Conservation (phyloP, 2,113 vertebrate species). For the Prolemur simus region DNA sequence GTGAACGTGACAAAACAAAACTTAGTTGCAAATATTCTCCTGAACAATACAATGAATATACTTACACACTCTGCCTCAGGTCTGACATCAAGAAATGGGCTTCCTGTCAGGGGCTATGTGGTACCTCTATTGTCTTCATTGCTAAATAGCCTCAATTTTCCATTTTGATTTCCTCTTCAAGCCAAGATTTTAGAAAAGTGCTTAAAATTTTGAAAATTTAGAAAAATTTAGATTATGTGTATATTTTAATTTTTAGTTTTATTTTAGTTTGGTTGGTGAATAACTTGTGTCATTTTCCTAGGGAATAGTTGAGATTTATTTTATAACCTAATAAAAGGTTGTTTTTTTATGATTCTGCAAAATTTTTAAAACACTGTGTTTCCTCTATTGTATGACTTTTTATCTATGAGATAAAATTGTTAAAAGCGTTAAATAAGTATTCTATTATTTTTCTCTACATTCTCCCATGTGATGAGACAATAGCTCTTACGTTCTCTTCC, state of each 20-base stretch:
- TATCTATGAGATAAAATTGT: not conserved
- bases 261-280: not conserved
- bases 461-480: not conserved
- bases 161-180: not conserved
- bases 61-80: not conserved
- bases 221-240: not conserved
- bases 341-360: not conserved
- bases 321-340: not conserved
- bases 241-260: not conserved
- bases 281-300: not conserved
- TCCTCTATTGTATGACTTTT: not conserved
- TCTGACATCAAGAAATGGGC: not conserved
- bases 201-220: not conserved
- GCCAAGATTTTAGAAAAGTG: not conserved
- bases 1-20: not conserved
- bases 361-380: not conserved
- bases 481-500: not conserved
- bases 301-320: not conserved
- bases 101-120: not conserved
- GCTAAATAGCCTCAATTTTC: not conserved
- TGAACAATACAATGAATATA: not conserved
- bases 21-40: not conserved
- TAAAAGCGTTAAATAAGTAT: not conserved
- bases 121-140: not conserved
- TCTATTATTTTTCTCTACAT: not conserved